Percentiles rank a stretch among this genome's conserved stretches.
Evolutionary conservation across 2,113 vertebrate species (phyloP).

Genomic region (Myiozetetes cayanensis): DNA sequence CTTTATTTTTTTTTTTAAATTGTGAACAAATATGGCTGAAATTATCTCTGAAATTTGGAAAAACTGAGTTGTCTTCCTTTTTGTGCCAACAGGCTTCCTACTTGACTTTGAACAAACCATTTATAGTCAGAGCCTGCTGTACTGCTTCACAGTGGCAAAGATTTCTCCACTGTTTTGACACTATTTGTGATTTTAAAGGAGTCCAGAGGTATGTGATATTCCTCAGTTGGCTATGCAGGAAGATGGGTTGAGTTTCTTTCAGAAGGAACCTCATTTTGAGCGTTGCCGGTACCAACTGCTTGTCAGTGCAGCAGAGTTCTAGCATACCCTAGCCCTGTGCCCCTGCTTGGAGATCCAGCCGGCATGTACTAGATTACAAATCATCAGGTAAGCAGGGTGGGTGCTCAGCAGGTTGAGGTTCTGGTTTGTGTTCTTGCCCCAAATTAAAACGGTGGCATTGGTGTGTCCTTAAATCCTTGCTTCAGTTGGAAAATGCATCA

Average conservation of each 20-base stretch:
- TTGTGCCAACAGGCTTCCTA: not conserved
- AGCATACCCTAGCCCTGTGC: not conserved
- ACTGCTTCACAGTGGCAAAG: not conserved
- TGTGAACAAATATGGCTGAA: constrained; percentile 27
- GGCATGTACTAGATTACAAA: not conserved
- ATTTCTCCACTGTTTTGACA: not conserved
- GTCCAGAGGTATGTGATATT: not conserved
- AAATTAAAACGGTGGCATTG: not conserved
- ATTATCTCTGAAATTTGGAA: constrained; percentile 7
- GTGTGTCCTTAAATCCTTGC: not conserved
- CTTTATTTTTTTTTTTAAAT: constrained; percentile 24
- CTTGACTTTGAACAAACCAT: not conserved
- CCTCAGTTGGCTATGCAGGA: not conserved
- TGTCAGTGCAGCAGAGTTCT: not conserved
- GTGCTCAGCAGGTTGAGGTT: not conserved
- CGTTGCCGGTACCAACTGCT: not conserved
- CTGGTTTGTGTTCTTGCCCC: not conserved
- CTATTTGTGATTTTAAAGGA: not conserved
- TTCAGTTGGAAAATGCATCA: not conserved
- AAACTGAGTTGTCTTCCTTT: not conserved
- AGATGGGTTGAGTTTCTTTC: not conserved
- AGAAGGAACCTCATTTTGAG: not conserved
- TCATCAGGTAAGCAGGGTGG: not conserved
- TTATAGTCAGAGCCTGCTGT: not conserved
- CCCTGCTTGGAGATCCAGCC: not conserved